These are phyloP conservation scores for Drosophila saltans DNA, from an alignment of 1,140 invertebrate species.

Conservation along the genomic window DNA sequence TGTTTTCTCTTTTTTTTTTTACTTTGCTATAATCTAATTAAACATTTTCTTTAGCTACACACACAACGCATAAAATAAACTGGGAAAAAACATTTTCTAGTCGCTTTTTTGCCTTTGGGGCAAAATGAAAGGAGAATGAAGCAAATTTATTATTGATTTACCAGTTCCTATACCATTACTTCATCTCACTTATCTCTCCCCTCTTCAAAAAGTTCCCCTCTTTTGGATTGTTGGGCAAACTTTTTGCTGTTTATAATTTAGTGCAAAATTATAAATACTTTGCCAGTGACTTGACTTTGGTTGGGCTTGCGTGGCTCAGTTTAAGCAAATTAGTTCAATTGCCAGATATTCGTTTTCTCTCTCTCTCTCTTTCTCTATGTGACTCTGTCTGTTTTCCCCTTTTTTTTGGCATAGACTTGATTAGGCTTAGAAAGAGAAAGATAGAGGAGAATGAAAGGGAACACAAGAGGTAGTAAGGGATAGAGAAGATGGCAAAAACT, in stretches of 20 bases:
- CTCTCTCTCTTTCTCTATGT: background rate
- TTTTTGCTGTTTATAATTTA: constrained; percentile 78
- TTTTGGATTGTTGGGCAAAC: constrained; percentile 55
- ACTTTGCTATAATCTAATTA: background rate
- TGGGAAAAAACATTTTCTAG: constrained; percentile 17
- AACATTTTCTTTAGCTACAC: background rate
- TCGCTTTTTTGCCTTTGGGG: background rate
- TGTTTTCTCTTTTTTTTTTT: background rate
- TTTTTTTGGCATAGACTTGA: constrained; percentile 65
- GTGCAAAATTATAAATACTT: constrained; percentile 76
- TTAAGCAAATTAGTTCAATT: constrained; percentile 82
- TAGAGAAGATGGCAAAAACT: constrained; percentile 53
- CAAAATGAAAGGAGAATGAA: background rate
- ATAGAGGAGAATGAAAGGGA: constrained; percentile 21
- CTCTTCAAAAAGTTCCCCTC: constrained; percentile 9
- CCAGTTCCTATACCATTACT: background rate
- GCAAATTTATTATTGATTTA: constrained; percentile 11
- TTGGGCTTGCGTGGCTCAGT: constrained; percentile 36
- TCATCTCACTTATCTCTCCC: background rate
- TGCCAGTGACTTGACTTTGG: constrained; percentile 22
- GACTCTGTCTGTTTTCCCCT: background rate
- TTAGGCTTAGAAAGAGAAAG: constrained; percentile 66
- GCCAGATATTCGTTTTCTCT: constrained; percentile 47
- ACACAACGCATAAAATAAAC: background rate
- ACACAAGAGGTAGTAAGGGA: background rate